phyloP scores from a whole-genome alignment of 2,888 invertebrate genomes.

The Pegoplata infirma region DNA sequence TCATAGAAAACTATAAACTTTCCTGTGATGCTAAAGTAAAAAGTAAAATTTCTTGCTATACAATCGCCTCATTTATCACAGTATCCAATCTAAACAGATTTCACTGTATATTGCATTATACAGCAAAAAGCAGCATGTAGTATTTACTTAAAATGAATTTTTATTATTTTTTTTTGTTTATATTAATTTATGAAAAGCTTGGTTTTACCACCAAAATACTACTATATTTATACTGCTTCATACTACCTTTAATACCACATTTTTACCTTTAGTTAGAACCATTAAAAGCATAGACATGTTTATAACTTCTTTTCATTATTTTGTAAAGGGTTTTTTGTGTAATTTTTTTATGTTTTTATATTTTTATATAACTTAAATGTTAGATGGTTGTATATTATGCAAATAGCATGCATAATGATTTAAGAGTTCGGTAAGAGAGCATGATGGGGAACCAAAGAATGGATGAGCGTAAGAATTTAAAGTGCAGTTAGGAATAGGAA shows the following conservation, averaged over 20 bases:
- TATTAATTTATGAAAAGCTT: slow-evolving; percentile 43
- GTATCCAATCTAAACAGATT: too few species aligned
- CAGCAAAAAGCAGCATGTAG: slow-evolving; percentile 18
- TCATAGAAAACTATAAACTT: too few species aligned
- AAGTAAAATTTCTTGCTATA: too few species aligned
- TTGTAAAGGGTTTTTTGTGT: background rate
- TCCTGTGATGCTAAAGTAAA: too few species aligned
- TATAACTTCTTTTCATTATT: slow-evolving; percentile 30
- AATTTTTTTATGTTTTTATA: too few species aligned
- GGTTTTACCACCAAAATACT: slow-evolving; percentile 12
- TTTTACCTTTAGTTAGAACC: background rate
- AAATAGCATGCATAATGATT: slow-evolving; percentile 13
- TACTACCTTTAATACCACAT: background rate
- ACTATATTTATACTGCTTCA: too few species aligned
- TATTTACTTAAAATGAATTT: slow-evolving; percentile 30
- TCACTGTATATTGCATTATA: too few species aligned
- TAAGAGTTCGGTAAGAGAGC: background rate
- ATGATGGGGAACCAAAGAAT: background rate
- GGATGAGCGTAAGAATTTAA: too few species aligned
- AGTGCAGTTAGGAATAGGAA: too few species aligned
- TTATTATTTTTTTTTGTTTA: too few species aligned
- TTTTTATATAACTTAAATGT: background rate
- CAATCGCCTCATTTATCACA: too few species aligned
- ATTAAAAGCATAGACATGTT: slow-evolving; percentile 35
- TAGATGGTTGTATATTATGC: slow-evolving; percentile 13